Evolutionary conservation across 2,113 vertebrate genomes (phyloP).

Genomic region (Ameiurus melas): DNA sequence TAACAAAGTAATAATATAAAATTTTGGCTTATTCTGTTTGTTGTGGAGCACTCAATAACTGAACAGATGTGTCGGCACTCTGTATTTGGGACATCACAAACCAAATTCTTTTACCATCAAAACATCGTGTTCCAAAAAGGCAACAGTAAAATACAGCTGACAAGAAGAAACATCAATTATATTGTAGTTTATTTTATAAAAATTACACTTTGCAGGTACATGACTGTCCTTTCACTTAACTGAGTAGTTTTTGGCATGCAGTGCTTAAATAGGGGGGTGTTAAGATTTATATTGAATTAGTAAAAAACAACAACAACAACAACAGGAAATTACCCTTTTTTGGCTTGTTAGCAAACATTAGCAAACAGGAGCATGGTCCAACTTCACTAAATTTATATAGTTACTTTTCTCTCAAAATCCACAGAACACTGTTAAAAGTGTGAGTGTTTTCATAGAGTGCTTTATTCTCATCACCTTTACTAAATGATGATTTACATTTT

Average conservation of each 20-base stretch:
- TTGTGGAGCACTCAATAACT: neutral
- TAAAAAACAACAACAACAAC: neutral
- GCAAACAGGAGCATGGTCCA: neutral
- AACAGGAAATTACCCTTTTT: neutral
- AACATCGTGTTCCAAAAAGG: neutral
- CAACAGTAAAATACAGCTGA: neutral
- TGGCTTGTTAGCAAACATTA: neutral
- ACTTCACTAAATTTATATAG: neutral
- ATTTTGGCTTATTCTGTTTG: neutral
- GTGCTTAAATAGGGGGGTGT: neutral
- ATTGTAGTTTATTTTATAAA: neutral
- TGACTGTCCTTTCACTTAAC: neutral
- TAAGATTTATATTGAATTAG: neutral
- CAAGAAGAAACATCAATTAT: neutral
- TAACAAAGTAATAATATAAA: neutral
- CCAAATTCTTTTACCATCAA: neutral
- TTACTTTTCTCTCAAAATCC: neutral
- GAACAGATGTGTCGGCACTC: neutral
- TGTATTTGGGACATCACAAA: neutral
- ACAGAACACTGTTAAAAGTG: neutral
- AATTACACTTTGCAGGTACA: neutral
- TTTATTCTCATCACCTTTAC: neutral
- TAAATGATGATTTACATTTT: constrained; percentile 24
- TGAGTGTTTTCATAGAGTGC: neutral
- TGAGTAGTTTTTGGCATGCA: neutral